These are phyloP conservation scores for Tachuris rubrigastra DNA, from an alignment of 2,113 vertebrate species.

Conservation along the genomic window DNA sequence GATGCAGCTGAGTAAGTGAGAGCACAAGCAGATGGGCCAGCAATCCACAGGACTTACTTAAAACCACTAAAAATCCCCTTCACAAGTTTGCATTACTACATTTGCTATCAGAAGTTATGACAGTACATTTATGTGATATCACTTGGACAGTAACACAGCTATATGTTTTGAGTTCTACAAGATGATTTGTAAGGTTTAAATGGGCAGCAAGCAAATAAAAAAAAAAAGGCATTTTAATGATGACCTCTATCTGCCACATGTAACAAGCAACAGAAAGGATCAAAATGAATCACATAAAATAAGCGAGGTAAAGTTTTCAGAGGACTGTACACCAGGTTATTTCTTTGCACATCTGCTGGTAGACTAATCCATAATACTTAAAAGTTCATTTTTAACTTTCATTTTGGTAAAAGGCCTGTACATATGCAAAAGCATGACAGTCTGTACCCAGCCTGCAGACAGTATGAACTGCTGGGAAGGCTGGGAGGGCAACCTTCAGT, in stretches of 20 bases:
- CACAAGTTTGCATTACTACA: not conserved
- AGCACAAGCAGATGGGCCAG: not conserved
- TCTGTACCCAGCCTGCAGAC: not conserved
- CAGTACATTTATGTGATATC: not conserved
- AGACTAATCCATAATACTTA: not conserved
- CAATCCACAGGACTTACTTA: not conserved
- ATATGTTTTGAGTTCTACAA: not conserved
- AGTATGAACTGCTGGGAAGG: not conserved
- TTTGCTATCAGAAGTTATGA: not conserved
- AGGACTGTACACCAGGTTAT: not conserved
- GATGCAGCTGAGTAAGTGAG: not conserved
- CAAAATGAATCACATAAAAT: not conserved
- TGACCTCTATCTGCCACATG: not conserved
- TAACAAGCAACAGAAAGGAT: not conserved
- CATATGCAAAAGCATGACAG: not conserved
- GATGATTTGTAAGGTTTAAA: not conserved
- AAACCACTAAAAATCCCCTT: not conserved
- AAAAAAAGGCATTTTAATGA: not conserved
- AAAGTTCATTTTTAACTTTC: not conserved
- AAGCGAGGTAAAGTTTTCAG: not conserved
- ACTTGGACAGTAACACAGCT: not conserved
- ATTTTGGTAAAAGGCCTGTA: not conserved
- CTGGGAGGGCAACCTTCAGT: not conserved
- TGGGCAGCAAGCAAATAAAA: not conserved
- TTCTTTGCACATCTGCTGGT: not conserved